phyloP scores from a whole-genome alignment of 2,113 vertebrate genomes.

The Paedocypris sp. region DNA sequence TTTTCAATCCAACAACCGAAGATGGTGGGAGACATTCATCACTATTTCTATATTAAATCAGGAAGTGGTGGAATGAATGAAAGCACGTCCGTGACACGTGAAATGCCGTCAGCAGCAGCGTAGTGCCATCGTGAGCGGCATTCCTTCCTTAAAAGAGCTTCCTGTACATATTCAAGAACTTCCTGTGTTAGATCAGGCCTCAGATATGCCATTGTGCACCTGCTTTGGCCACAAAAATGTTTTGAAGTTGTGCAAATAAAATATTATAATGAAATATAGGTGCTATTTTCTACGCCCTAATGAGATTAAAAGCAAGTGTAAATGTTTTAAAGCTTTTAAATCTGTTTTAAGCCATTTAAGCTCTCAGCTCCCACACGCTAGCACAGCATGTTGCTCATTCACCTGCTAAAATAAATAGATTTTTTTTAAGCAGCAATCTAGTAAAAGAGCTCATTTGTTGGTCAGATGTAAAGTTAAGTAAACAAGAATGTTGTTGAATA shows the following conservation, averaged over 20 bases:
- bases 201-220: slow-evolving; percentile 23
- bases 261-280: slow-evolving; percentile 42
- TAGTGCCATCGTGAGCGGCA: slow-evolving; percentile 39
- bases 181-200: slow-evolving; percentile 50
- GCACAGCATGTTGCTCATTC: too few relatives aligned
- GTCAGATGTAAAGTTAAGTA: too few relatives aligned
- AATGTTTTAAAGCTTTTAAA: slow-evolving; percentile 44
- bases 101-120: slow-evolving; percentile 38
- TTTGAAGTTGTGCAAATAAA: slow-evolving; percentile 33
- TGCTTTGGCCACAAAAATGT: background rate
- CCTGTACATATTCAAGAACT: slow-evolving; percentile 66
- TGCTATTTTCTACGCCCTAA: slow-evolving; percentile 44
- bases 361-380: slow-evolving; percentile 26
- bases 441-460: too few relatives aligned
- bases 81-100: background rate
- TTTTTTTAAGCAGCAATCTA: too few relatives aligned
- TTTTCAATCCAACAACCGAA: background rate
- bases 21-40: slow-evolving; percentile 26
- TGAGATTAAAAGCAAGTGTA: slow-evolving; percentile 55
- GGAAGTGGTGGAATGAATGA: slow-evolving; percentile 36
- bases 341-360: slow-evolving; percentile 40
- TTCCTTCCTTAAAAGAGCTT: slow-evolving; percentile 54
- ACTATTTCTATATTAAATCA: slow-evolving; percentile 47
- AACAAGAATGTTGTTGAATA: too few relatives aligned
- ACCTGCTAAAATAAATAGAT: too few relatives aligned